These are phyloP conservation scores for Campoplex nolae DNA, from an alignment of 2,888 invertebrate species.

Conservation along the genomic window DNA sequence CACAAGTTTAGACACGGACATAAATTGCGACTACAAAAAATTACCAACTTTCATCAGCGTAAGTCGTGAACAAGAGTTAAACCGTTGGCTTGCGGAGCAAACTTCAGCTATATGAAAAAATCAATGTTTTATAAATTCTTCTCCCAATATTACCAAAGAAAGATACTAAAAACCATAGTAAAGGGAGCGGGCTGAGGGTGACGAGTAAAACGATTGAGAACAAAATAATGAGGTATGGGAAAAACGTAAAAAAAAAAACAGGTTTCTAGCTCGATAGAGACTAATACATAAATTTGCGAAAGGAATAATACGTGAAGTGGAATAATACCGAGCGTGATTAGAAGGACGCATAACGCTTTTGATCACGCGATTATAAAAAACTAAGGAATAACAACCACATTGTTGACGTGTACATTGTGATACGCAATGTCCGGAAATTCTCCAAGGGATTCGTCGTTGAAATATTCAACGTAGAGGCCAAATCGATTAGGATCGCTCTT, in stretches of 20 bases:
- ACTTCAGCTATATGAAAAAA: not conserved
- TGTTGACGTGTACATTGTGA: slow-evolving; percentile 50
- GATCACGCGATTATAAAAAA: slow-evolving; percentile 39
- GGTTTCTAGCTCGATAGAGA: not conserved
- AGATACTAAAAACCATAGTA: not conserved
- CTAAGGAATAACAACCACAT: slow-evolving; percentile 15
- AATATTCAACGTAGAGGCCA: slow-evolving; percentile 51
- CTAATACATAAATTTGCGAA: slow-evolving; percentile 29
- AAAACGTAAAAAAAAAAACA: not conserved
- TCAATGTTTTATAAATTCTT: not conserved
- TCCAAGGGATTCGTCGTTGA: slow-evolving; percentile 44
- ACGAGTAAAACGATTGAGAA: not conserved
- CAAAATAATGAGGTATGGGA: not conserved
- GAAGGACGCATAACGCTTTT: slow-evolving; percentile 9
- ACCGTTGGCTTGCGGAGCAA: not conserved
- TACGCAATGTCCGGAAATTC: slow-evolving; percentile 45
- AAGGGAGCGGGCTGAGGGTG: not conserved
- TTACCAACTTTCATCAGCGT: not conserved
- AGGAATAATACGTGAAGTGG: slow-evolving; percentile 4
- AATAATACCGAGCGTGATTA: slow-evolving; percentile 30
- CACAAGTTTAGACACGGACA: not conserved
- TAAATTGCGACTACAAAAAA: not conserved
- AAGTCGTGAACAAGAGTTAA: not conserved
- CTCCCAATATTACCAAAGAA: not conserved
- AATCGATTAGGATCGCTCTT: slow-evolving; percentile 53